Percentiles rank a stretch among this genome's conserved stretches.
Evolutionary conservation across 92 coral and sea anemone genomes (phyloP).

Genomic region (Actinernus sp.): DNA sequence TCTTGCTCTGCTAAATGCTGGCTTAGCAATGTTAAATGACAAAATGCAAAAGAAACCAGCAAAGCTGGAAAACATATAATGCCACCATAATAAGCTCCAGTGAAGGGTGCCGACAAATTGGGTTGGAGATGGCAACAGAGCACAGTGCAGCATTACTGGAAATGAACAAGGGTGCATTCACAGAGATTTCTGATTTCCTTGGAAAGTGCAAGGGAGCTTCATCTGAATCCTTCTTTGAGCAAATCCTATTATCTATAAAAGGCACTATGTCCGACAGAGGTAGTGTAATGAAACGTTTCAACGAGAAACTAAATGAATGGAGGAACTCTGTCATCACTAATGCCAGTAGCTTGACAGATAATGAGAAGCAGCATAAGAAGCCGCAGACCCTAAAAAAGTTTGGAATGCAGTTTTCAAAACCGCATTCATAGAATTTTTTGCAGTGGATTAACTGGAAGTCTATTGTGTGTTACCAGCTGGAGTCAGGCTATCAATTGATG

Average conservation of each 20-base stretch:
- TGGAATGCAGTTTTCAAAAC: too few species aligned
- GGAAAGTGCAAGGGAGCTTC: neutral
- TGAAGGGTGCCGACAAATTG: constrained; percentile 1
- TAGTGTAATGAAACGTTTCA: neutral
- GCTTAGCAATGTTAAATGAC: neutral
- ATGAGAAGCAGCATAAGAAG: neutral
- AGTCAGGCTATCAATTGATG: too few species aligned
- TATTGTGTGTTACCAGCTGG: too few species aligned
- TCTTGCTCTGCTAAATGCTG: constrained; percentile 13
- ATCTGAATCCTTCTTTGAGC: neutral
- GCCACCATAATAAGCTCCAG: constrained; percentile 7
- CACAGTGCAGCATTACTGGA: neutral
- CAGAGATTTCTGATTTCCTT: neutral
- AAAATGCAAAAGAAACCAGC: neutral
- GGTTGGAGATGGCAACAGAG: neutral
- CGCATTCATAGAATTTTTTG: too few species aligned
- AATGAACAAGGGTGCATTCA: neutral
- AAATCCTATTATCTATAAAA: neutral
- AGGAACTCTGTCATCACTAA: neutral
- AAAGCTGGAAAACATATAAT: constrained; percentile 5
- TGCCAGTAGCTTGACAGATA: neutral
- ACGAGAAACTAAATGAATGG: neutral
- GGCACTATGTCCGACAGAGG: neutral
- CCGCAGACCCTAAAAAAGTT: too few species aligned
- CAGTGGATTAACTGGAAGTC: too few species aligned